Percentiles rank a stretch among this genome's conserved stretches.
Evolutionary conservation across 2,888 invertebrate species (phyloP).

Genomic region (Podotricha telesiphe): DNA sequence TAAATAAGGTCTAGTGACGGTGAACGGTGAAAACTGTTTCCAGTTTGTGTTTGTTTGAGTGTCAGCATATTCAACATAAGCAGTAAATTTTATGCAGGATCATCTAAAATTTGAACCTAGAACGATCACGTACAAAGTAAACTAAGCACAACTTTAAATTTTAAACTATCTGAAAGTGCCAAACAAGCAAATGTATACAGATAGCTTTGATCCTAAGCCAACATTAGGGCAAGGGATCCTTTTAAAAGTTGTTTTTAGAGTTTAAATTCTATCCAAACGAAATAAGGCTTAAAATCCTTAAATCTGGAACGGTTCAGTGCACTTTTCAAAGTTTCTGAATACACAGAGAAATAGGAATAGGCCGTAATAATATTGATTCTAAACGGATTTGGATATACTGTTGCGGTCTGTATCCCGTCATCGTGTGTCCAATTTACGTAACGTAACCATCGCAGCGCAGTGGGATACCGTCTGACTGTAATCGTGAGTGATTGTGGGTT

Average conservation of each 20-base stretch:
- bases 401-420: slow-evolving; percentile 34
- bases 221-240: slow-evolving; percentile 41
- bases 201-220: slow-evolving; percentile 42
- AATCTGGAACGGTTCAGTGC: slow-evolving; percentile 33
- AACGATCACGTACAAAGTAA: slow-evolving; percentile 1
- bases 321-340: slow-evolving; percentile 42
- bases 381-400: slow-evolving; percentile 41
- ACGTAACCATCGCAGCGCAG: no score
- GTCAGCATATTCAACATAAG: neutral
- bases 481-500: no score
- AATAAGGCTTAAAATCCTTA: slow-evolving; percentile 29
- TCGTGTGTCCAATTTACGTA: neutral
- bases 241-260: slow-evolving; percentile 22
- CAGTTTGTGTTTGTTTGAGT: no score
- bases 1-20: no score
- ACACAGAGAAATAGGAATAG: slow-evolving; percentile 36
- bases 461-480: no score
- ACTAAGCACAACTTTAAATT: slow-evolving; percentile 26
- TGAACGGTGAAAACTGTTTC: no score
- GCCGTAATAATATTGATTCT: slow-evolving; percentile 46
- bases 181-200: slow-evolving; percentile 43
- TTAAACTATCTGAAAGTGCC: slow-evolving; percentile 25
- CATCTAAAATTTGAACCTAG: neutral
- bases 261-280: slow-evolving; percentile 26
- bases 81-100: neutral